These are phyloP conservation scores for Iguana delicatissima DNA, from an alignment of 2,797 vertebrate species.

Conservation along the genomic window DNA sequence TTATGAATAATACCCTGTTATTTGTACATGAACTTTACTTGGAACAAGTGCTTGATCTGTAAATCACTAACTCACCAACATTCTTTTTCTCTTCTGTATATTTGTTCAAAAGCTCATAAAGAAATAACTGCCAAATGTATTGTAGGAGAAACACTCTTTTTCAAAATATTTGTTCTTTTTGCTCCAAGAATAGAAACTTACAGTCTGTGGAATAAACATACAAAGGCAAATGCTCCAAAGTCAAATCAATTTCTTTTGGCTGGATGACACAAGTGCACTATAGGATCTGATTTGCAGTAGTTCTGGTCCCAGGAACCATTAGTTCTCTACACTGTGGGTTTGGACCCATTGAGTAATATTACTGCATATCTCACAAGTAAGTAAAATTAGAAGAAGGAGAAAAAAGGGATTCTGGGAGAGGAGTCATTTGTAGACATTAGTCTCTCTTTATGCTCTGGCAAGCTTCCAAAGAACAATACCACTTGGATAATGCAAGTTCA, in stretches of 20 bases:
- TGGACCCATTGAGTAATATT: not conserved
- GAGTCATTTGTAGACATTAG: not conserved
- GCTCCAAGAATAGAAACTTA: not conserved
- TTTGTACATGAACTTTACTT: conserved; percentile 6
- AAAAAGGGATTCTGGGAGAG: too few relatives aligned
- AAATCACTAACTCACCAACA: conserved; percentile 41
- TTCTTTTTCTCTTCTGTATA: not conserved
- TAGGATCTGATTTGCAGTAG: not conserved
- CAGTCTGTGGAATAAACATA: conserved; percentile 21
- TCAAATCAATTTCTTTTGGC: not conserved
- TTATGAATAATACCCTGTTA: not conserved
- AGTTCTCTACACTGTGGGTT: not conserved
- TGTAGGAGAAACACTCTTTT: not conserved
- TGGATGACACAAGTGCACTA: not conserved
- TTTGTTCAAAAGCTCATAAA: conserved; percentile 18
- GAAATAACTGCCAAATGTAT: conserved; percentile 49
- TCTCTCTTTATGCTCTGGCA: not conserved
- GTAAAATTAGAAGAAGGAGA: conserved; percentile 15
- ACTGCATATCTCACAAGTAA: conserved; percentile 10
- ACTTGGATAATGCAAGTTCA: not conserved
- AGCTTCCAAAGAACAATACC: not conserved
- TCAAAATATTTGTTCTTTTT: not conserved
- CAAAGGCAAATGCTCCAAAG: not conserved
- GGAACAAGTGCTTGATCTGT: conserved; percentile 34
- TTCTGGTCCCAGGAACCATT: not conserved